phyloP scores from a whole-genome alignment of 2,888 invertebrate genomes.

The Parthenolecanium corni region DNA sequence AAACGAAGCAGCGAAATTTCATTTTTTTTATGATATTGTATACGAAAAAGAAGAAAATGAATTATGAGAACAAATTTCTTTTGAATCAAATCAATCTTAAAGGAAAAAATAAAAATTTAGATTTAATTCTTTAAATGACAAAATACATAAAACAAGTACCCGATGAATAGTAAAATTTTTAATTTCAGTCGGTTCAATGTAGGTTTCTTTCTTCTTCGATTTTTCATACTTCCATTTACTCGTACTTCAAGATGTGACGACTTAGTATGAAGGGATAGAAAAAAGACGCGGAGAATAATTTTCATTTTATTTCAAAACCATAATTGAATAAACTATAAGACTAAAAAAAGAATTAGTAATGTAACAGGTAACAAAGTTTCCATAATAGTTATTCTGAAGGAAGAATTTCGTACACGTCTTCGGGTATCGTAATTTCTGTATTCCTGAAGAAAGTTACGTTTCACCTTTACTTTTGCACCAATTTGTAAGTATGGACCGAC shows the following conservation, averaged over 20 bases:
- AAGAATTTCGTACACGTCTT: not conserved
- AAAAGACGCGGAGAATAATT: not conserved
- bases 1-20: too few species aligned
- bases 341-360: not conserved
- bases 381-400: not conserved
- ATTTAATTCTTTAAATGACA: too few species aligned
- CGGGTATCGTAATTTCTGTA: constrained; percentile 7
- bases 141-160: too few species aligned
- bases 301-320: not conserved
- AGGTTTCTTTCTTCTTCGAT: not conserved
- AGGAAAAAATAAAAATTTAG: too few species aligned
- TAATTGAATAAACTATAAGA: not conserved
- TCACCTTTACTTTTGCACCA: constrained; percentile 26
- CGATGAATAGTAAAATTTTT: not conserved
- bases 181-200: not conserved
- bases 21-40: too few species aligned
- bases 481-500: constrained; percentile 36
- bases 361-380: not conserved
- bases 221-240: not conserved
- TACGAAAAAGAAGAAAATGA: too few species aligned
- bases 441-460: constrained; percentile 9
- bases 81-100: too few species aligned
- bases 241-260: not conserved
- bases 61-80: too few species aligned
- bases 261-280: too few species aligned